Percentiles rank a stretch among this genome's conserved stretches.
phyloP scores from a whole-genome alignment of 2,113 vertebrate species.

The Cyphomyrus discorhynchus region DNA sequence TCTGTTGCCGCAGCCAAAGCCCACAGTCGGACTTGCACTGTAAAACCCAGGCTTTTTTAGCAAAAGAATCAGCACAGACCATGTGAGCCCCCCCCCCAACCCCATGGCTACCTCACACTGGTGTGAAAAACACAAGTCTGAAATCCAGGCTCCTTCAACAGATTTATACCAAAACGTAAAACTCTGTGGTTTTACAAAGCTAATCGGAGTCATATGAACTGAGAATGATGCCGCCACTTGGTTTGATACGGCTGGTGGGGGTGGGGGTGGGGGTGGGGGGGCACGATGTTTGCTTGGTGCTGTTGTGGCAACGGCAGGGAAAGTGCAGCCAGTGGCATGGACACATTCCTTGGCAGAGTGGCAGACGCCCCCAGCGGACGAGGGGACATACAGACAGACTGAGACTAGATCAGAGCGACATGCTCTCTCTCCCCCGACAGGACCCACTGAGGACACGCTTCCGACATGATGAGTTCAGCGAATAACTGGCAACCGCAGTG shows the following conservation, averaged over 20 bases:
- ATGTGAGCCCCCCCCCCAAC: neutral
- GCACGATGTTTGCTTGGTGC: neutral
- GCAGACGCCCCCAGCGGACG: neutral
- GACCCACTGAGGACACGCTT: neutral
- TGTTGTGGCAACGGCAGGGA: neutral
- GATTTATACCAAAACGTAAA: slow-evolving; percentile 18
- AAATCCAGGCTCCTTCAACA: neutral
- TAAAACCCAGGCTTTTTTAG: neutral
- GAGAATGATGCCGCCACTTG: neutral
- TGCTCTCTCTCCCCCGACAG: neutral
- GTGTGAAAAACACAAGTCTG: neutral
- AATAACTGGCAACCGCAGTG: neutral
- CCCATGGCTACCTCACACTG: neutral
- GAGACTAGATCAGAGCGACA: neutral
- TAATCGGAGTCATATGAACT: slow-evolving; percentile 17
- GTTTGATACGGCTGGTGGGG: neutral
- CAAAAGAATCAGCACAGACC: neutral
- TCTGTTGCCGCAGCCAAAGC: neutral
- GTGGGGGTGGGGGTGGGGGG: neutral
- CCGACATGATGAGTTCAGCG: neutral
- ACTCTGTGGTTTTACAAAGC: slow-evolving; percentile 6
- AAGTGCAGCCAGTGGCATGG: neutral
- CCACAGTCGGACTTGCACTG: neutral
- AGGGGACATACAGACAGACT: neutral
- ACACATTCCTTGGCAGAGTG: neutral